phyloP scores from a whole-genome alignment of 1,140 invertebrate species.

The Drosophila kepulauana region DNA sequence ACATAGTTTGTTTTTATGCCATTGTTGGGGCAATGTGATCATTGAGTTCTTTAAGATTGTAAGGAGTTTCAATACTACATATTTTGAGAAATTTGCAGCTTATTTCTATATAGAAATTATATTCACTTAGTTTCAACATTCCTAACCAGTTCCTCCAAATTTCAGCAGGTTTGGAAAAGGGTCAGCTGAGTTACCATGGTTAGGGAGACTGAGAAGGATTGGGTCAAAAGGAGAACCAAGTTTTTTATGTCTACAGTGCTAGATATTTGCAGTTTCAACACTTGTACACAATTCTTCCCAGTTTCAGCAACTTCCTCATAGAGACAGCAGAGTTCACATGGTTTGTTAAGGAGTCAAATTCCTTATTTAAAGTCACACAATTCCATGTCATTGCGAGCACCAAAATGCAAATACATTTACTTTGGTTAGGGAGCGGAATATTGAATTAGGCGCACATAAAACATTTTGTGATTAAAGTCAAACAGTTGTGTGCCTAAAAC shows the following conservation, averaged over 20 bases:
- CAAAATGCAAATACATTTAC: not conserved
- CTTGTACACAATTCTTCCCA: no score
- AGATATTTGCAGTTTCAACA: no score
- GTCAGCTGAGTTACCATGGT: no score
- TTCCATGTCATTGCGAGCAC: not conserved
- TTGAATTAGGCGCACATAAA: conserved; percentile 10
- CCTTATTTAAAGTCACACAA: not conserved
- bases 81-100: no score
- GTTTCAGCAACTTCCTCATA: not conserved
- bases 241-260: no score
- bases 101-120: no score
- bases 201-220: no score
- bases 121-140: not conserved
- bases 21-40: no score
- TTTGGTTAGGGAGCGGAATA: conserved; percentile 1
- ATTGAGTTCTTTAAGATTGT: not conserved
- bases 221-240: no score
- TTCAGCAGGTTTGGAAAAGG: no score
- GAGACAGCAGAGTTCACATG: not conserved
- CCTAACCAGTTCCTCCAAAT: not conserved
- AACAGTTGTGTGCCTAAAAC: conserved; percentile 26
- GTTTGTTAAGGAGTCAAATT: not conserved
- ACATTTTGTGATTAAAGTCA: conserved; percentile 25
- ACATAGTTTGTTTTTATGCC: not conserved
- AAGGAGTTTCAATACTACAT: no score